Evolutionary conservation across 1,140 invertebrate species (phyloP).

Genomic region (Trachelipus rathkii): DNA sequence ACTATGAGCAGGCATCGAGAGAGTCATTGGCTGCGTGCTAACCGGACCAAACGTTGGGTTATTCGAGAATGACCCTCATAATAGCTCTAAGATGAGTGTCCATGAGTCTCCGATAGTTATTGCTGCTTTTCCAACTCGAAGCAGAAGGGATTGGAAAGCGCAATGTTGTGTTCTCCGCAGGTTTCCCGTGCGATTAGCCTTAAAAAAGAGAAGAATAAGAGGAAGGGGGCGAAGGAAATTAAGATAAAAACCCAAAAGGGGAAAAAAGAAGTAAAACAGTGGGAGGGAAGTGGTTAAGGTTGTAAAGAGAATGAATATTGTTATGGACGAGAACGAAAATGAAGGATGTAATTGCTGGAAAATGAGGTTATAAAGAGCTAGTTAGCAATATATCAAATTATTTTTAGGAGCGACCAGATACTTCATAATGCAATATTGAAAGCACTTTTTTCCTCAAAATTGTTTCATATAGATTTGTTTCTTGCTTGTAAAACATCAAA

Average conservation of each 20-base stretch:
- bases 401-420: neutral
- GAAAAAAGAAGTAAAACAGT: neutral
- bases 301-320: conserved; percentile 6
- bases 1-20: conserved; percentile 8
- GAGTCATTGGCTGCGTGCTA: conserved; percentile 3
- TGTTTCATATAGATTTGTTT: no score
- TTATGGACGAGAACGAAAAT: neutral
- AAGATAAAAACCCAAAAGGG: neutral
- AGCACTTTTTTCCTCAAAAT: no score
- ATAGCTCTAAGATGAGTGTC: conserved; percentile 9
- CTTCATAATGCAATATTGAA: neutral
- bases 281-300: conserved; percentile 4
- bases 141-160: neutral
- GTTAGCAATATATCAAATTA: conserved; percentile 11
- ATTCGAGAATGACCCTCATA: conserved; percentile 8
- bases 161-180: conserved; percentile 1
- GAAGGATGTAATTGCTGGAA: conserved; percentile 5
- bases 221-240: neutral
- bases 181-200: neutral
- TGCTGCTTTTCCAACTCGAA: neutral
- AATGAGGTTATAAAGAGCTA: conserved; percentile 8
- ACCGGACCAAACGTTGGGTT: conserved; percentile 1
- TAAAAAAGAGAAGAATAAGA: neutral
- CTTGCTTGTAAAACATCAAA: no score
- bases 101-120: conserved; percentile 12